Evolutionary conservation across 2,113 vertebrate genomes (phyloP), one percentile per base, ranked within the genome.

Genomic region (Catharus minimus): DNA sequence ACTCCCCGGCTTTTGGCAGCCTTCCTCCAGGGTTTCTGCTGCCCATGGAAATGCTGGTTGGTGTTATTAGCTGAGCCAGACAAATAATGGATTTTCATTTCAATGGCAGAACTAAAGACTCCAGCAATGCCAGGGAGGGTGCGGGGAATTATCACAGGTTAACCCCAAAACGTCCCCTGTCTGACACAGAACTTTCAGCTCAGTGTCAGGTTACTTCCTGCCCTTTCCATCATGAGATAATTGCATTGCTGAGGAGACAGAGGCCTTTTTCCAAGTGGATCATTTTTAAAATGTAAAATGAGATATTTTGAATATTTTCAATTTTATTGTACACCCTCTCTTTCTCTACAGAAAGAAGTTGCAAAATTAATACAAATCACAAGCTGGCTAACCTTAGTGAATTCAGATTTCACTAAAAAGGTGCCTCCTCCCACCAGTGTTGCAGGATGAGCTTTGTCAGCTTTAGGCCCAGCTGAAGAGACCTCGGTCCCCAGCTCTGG

Each of bases 31-130:
- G 78, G 52, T 47, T 86, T 89, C 74, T 86, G 77, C 89, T 84
- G 69, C 87, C 89, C 52, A 1, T 89, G 92, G 81, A 77, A 81
- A 58, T 86, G 88, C 81, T 4, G 10, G 50, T 41, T 5, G 1
- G 65, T 46, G 92, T 71, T 81, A 86, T 78, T 81, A 93, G 84
- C 89, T 72, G 77, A 94, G 89, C 74, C 0, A 11, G 49, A 64
- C 73, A 81, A 84, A 72, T 61, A 68, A 86, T 90, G 91, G 86
- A 74, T 86, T 95, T 90, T 92, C 66, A 32, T 82, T 84, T 56
- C 62, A 39, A 4, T 64, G 77, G 81, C 50, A 81, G 83, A 81
- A n/a, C 39, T 52, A 86, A 62, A 89, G 65, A 43, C 44, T 60
- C 44, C 73, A 67, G 73, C 24, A 20, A 33, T n/a, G 44, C 27